These are phyloP conservation scores for Polietes domitor DNA, from an alignment of 2,888 invertebrate species.

Conservation along the genomic window DNA sequence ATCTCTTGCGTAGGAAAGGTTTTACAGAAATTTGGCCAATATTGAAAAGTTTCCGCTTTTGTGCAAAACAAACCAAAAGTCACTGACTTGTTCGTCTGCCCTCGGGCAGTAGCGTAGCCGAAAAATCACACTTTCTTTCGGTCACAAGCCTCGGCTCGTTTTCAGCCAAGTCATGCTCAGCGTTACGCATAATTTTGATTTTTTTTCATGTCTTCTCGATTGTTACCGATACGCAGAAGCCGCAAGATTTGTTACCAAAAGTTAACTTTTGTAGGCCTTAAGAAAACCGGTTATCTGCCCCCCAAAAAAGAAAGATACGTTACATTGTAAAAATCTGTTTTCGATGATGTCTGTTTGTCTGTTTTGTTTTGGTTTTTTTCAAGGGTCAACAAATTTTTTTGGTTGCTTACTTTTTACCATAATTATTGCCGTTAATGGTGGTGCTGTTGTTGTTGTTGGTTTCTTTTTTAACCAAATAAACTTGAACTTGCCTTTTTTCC, in stretches of 20 bases:
- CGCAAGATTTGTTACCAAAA: background rate
- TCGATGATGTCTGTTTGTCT: too few species aligned
- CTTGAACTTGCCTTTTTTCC: conserved; percentile 69
- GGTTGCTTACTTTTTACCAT: conserved; percentile 44
- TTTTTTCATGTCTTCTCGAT: too few species aligned
- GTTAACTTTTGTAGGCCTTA: too few species aligned
- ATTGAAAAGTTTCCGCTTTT: too few species aligned
- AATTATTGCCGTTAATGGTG: conserved; percentile 24
- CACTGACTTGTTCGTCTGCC: too few species aligned
- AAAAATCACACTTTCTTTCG: too few species aligned
- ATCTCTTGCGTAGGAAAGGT: too few species aligned
- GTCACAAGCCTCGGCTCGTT: too few species aligned
- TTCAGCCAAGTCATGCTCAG: conserved; percentile 47
- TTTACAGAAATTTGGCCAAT: too few species aligned
- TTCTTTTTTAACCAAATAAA: conserved; percentile 66
- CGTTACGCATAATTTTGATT: conserved; percentile 56
- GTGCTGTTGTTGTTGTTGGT: conserved; percentile 34
- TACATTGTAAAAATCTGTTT: conserved; percentile 28
- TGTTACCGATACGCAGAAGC: background rate
- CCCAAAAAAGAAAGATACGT: conserved; percentile 25
- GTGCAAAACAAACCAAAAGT: too few species aligned
- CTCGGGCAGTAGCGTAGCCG: too few species aligned
- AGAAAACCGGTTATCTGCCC: background rate
- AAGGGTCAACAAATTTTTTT: conserved; percentile 64
- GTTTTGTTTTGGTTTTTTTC: conserved; percentile 46